These are phyloP conservation scores for Bambusicola thoracicus DNA, from an alignment of 2,113 vertebrate species.

Conservation along the genomic window DNA sequence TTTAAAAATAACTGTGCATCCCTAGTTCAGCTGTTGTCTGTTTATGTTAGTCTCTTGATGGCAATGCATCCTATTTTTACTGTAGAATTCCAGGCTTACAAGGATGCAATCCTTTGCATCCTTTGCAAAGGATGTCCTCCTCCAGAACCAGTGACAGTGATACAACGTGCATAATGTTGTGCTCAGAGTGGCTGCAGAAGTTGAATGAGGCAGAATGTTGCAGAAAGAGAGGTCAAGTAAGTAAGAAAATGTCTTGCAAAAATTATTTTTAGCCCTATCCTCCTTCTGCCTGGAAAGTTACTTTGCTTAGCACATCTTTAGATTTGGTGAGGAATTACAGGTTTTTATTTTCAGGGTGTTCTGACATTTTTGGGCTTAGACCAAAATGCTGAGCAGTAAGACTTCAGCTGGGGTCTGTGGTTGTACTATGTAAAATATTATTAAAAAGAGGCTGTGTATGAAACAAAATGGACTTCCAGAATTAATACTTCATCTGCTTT, in stretches of 20 bases:
- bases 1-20: constrained; percentile 1
- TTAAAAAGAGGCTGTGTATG: neutral
- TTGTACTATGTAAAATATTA: neutral
- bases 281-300: neutral
- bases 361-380: neutral
- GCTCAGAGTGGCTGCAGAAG: neutral
- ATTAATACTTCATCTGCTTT: neutral
- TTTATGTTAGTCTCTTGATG: neutral
- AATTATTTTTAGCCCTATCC: neutral
- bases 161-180: neutral
- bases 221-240: neutral
- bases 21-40: neutral
- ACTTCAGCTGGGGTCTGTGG: neutral
- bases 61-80: neutral
- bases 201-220: neutral
- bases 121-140: neutral
- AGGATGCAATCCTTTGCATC: too few relatives aligned
- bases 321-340: neutral
- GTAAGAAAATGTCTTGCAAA: neutral
- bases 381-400: neutral
- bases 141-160: neutral
- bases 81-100: neutral
- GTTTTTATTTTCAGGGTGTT: neutral
- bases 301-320: neutral
- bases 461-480: neutral